Percentiles rank a stretch among this genome's conserved stretches.
phyloP scores from a whole-genome alignment of 2,888 invertebrate genomes.

The Schrankia costaestrigalis region DNA sequence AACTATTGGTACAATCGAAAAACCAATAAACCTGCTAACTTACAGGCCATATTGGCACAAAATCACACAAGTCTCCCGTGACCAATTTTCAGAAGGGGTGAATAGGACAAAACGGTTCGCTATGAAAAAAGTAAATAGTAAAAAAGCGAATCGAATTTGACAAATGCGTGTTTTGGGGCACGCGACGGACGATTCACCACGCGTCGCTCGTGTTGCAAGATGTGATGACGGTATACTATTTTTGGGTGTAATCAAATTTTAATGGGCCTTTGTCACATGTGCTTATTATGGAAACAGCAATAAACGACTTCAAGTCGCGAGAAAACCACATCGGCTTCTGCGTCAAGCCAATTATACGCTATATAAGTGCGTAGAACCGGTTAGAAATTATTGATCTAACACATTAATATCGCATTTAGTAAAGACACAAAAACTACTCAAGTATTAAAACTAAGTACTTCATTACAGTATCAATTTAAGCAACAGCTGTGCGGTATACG shows the following conservation, averaged over 20 bases:
- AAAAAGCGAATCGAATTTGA: slow-evolving; percentile 75
- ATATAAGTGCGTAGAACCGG: neutral
- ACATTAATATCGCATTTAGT: slow-evolving; percentile 20
- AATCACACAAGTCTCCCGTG: slow-evolving; percentile 66
- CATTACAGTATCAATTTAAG: slow-evolving; percentile 35
- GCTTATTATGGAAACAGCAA: slow-evolving; percentile 28
- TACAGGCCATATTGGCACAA: slow-evolving; percentile 68
- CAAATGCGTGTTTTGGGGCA: slow-evolving; percentile 77
- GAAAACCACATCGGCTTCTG: too few relatives aligned
- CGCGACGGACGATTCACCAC: slow-evolving; percentile 62
- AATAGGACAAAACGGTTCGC: slow-evolving; percentile 43
- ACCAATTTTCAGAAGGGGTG: slow-evolving; percentile 67
- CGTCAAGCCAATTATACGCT: too few relatives aligned
- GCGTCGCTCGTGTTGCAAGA: slow-evolving; percentile 43
- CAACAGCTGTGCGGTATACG: slow-evolving; percentile 49
- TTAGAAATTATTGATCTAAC: slow-evolving; percentile 8
- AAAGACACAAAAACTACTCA: slow-evolving; percentile 10
- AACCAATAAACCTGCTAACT: slow-evolving; percentile 65
- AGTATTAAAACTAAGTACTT: slow-evolving; percentile 20
- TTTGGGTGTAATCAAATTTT: slow-evolving; percentile 46
- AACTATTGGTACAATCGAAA: slow-evolving; percentile 32
- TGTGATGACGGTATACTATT: slow-evolving; percentile 37
- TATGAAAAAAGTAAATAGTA: slow-evolving; percentile 66
- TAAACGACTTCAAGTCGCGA: slow-evolving; percentile 9
- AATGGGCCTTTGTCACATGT: slow-evolving; percentile 38